These are phyloP conservation scores for Fregetta grallaria DNA, from an alignment of 2,113 vertebrate genomes.

Conservation along the genomic window DNA sequence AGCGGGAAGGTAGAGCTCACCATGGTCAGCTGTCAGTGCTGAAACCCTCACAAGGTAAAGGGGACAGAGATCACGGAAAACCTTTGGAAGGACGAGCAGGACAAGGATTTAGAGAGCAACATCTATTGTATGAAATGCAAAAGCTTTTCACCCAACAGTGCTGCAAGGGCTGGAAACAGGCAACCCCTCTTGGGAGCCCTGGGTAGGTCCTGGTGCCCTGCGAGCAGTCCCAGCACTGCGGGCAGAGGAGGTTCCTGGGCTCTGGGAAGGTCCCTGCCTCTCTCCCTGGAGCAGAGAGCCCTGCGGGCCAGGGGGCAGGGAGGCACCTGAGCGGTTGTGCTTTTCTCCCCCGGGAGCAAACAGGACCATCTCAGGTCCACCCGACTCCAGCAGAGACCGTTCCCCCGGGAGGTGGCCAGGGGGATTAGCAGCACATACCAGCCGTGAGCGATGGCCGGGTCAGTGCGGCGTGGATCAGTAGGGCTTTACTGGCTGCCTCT, in stretches of 20 bases:
- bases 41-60: not conserved
- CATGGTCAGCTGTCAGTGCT: not conserved
- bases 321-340: fast-evolving
- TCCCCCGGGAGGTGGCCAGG: not conserved
- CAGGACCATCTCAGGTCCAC: fast-evolving
- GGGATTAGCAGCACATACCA: not conserved
- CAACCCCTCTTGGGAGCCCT: not conserved
- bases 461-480: fast-evolving
- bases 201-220: not conserved
- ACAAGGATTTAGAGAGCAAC: not conserved
- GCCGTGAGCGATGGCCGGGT: fast-evolving
- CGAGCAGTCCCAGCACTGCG: fast-evolving
- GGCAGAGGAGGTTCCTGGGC: not conserved
- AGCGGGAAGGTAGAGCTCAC: not conserved
- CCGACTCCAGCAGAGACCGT: fast-evolving
- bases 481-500: not conserved
- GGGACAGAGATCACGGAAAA: not conserved
- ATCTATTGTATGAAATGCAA: not conserved
- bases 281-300: not conserved
- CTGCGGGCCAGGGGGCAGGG: not conserved
- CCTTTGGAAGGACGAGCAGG: not conserved
- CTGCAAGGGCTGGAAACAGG: not conserved
- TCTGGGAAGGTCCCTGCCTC: not conserved
- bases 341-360: not conserved
- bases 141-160: not conserved